phyloP scores from a whole-genome alignment of 2,797 vertebrate species.

The Gallinago solitaria region DNA sequence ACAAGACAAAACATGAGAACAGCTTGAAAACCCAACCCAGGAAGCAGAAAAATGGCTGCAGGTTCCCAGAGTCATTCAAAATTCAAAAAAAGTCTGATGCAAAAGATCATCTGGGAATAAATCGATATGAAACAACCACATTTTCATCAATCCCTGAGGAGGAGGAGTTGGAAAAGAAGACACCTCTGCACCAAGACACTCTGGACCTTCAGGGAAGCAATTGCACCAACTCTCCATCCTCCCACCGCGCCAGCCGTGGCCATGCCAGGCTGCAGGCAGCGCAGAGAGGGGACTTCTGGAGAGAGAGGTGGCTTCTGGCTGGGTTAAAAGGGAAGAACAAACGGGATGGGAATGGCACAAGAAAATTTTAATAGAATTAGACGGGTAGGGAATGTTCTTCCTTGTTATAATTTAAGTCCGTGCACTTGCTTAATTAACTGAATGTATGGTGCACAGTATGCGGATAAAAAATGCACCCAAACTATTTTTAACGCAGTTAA shows the following conservation, averaged over 20 bases:
- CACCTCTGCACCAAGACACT: neutral
- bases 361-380: neutral
- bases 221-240: neutral
- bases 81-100: no score
- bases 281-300: neutral
- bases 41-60: neutral
- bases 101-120: neutral
- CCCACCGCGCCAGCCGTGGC: rapidly evolving
- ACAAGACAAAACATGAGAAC: neutral
- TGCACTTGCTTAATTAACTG: conserved; percentile 40
- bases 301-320: neutral
- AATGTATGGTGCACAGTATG: neutral
- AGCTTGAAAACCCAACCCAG: neutral
- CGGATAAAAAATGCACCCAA: conserved; percentile 8
- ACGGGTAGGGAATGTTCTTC: neutral
- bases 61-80: neutral
- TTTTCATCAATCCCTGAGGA: neutral
- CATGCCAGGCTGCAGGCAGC: neutral
- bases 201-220: neutral
- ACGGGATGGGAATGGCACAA: neutral
- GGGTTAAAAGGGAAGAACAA: neutral
- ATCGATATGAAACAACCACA: rapidly evolving
- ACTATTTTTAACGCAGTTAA: conserved; percentile 29
- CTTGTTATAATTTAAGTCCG: neutral
- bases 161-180: neutral